Evolutionary conservation across 2,113 vertebrate genomes (phyloP).

Genomic region (Thomomys bottae): DNA sequence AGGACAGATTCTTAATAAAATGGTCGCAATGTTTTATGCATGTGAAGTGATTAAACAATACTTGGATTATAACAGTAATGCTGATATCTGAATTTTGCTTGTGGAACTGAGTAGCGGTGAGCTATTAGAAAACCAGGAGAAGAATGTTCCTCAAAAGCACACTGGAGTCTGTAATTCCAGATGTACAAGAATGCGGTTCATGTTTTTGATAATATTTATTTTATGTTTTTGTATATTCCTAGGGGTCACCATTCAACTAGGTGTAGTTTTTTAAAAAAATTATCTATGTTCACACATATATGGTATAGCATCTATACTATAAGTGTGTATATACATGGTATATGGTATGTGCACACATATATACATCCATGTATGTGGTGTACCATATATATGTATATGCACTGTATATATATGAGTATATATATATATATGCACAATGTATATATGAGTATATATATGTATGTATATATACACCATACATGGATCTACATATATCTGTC

Average conservation of each 20-base stretch:
- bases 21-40: not conserved
- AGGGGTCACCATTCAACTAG: not conserved
- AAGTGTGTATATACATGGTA: too few relatives aligned
- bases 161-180: not conserved
- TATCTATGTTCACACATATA: too few relatives aligned
- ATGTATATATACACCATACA: too few relatives aligned
- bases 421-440: too few relatives aligned
- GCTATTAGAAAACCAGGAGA: accelerated
- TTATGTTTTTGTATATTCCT: not conserved
- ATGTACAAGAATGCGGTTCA: accelerated
- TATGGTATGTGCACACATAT: too few relatives aligned
- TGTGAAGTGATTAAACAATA: not conserved
- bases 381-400: too few relatives aligned
- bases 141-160: not conserved
- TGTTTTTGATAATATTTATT: accelerated
- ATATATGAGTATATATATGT: too few relatives aligned
- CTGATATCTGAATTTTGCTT: not conserved
- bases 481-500: too few relatives aligned
- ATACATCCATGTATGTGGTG: too few relatives aligned
- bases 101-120: not conserved
- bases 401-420: too few relatives aligned
- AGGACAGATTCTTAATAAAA: not conserved
- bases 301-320: too few relatives aligned
- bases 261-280: not conserved
- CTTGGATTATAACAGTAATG: not conserved